These are phyloP conservation scores for Sebastes oblongus DNA, from an alignment of 2,797 vertebrate genomes.

Conservation along the genomic window DNA sequence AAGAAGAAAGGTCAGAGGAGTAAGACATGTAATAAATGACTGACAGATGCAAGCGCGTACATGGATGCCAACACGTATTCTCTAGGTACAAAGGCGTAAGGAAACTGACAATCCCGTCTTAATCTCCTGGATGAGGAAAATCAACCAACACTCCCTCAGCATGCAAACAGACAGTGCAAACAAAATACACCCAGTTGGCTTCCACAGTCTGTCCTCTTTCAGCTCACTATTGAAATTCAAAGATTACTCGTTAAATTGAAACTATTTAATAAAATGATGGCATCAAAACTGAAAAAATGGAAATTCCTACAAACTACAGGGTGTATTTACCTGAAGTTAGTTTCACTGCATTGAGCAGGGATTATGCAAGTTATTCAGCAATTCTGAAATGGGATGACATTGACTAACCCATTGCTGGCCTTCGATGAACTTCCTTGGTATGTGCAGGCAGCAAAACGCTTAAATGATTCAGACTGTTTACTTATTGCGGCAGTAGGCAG, in stretches of 20 bases:
- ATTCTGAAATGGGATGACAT: background rate
- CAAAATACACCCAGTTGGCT: slow-evolving; percentile 43
- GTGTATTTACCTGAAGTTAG: background rate
- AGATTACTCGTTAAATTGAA: slow-evolving; percentile 1
- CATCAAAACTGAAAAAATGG: background rate
- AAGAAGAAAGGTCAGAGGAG: slow-evolving; percentile 62
- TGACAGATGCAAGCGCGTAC: slow-evolving; percentile 67
- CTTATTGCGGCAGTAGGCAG: no score
- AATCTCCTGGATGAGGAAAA: slow-evolving; percentile 62
- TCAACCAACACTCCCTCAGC: slow-evolving; percentile 27
- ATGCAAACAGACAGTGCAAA: slow-evolving; percentile 46
- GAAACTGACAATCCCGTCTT: slow-evolving; percentile 68
- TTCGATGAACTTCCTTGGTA: background rate
- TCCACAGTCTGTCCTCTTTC: slow-evolving; percentile 20
- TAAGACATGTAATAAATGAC: slow-evolving; percentile 65
- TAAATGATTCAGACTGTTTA: background rate
- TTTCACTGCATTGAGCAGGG: background rate
- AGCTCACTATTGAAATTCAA: slow-evolving; percentile 5
- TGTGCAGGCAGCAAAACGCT: background rate
- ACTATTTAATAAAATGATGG: background rate
- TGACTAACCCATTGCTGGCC: background rate
- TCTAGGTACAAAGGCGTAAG: slow-evolving; percentile 45
- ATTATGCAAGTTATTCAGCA: background rate
- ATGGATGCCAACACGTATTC: slow-evolving; percentile 58
- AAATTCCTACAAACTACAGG: background rate